Percentiles rank a stretch among this genome's conserved stretches.
phyloP scores from a whole-genome alignment of 2,888 invertebrate species.

The Drosophila algonquin region DNA sequence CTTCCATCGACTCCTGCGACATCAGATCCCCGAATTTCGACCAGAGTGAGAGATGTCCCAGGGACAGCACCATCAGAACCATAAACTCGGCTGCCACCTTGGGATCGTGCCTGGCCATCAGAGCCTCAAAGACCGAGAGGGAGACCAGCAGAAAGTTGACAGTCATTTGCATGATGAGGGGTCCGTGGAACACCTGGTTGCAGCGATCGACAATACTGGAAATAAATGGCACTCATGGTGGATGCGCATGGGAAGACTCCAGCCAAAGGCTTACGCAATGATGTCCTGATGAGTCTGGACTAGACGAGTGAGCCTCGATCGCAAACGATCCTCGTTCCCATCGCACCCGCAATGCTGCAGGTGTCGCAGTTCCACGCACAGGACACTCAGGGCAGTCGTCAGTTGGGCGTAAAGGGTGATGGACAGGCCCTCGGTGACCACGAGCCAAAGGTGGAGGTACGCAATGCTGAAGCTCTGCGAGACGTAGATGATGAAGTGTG shows the following conservation, averaged over 20 bases:
- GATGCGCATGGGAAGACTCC: too few relatives aligned
- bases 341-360: not conserved
- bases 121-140: slow-evolving; percentile 19
- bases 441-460: not conserved
- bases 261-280: not conserved
- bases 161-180: slow-evolving; percentile 20
- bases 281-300: slow-evolving; percentile 11
- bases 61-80: slow-evolving; percentile 9
- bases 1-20: slow-evolving; percentile 4
- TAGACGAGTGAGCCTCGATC: not conserved
- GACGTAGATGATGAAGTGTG: slow-evolving; percentile 8
- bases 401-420: slow-evolving; percentile 2
- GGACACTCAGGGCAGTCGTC: slow-evolving; percentile 3
- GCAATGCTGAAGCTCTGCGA: not conserved
- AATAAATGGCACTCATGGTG: not conserved
- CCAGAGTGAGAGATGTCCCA: slow-evolving; percentile 27
- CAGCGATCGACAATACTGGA: slow-evolving; percentile 11
- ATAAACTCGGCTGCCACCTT: slow-evolving; percentile 15
- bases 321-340: not conserved
- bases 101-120: slow-evolving; percentile 18
- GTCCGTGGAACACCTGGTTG: slow-evolving; percentile 22
- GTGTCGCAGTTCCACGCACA: slow-evolving; percentile 10
- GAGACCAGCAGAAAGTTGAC: slow-evolving; percentile 20
- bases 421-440: not conserved
- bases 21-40: slow-evolving; percentile 2